Conservation (phyloP, 2,888 invertebrate species). For the Byasa hedistus region DNA sequence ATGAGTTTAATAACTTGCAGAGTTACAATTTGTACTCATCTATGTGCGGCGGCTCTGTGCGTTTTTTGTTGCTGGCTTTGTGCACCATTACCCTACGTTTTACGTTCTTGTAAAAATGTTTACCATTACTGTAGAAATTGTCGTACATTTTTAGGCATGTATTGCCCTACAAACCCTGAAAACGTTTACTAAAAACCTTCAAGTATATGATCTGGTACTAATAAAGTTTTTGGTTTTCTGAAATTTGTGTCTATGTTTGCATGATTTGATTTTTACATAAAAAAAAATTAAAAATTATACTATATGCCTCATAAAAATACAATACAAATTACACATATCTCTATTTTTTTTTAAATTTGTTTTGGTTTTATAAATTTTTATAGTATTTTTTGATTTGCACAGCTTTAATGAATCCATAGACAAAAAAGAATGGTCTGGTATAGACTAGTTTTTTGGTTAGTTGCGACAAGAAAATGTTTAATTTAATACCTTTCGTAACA, state of each 20-base stretch:
- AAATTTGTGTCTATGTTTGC: not conserved
- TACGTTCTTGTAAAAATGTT: constrained; percentile 72
- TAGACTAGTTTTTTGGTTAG: not conserved
- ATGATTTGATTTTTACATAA: not conserved
- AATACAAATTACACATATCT: not conserved
- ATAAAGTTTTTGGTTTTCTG: not conserved
- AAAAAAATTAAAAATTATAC: not conserved
- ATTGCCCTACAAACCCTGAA: constrained; percentile 67
- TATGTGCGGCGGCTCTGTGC: constrained; percentile 63
- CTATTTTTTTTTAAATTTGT: not conserved
- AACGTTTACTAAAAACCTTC: constrained; percentile 34
- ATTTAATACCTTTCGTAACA: not conserved
- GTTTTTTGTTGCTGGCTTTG: constrained; percentile 73
- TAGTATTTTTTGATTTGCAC: not conserved
- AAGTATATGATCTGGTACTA: not conserved
- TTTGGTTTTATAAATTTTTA: not conserved
- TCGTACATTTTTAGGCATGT: constrained; percentile 64
- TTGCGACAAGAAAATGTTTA: not conserved
- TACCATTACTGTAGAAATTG: constrained; percentile 73
- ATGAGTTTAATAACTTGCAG: constrained; percentile 57
- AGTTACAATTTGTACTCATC: constrained; percentile 67
- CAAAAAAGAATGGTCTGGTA: not conserved
- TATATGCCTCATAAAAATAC: no score
- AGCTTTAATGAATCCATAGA: not conserved
- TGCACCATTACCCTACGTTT: constrained; percentile 65